These are phyloP conservation scores for Oeneis ivallda DNA, from an alignment of 2,888 invertebrate species.

Conservation along the genomic window DNA sequence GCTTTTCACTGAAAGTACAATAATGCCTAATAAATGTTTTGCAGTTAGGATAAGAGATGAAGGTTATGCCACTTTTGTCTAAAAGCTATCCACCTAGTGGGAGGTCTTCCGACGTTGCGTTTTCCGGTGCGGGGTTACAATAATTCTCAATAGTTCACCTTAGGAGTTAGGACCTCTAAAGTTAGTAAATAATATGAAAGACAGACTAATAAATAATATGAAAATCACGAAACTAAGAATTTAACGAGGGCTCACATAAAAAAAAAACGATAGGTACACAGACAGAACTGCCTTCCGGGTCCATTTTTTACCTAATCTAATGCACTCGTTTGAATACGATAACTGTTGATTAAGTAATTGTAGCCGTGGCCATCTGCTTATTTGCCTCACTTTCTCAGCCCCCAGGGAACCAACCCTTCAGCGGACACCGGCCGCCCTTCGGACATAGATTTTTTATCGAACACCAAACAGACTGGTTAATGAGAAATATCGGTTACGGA, in stretches of 20 bases:
- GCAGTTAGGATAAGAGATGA: too few relatives aligned
- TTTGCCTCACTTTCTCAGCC: slow-evolving; percentile 59
- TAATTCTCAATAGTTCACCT: too few relatives aligned
- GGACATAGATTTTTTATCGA: slow-evolving; percentile 73
- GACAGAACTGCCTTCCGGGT: background rate
- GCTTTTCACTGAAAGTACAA: too few relatives aligned
- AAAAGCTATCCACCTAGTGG: too few relatives aligned
- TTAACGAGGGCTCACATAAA: background rate
- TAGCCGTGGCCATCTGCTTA: slow-evolving; percentile 73
- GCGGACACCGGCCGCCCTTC: slow-evolving; percentile 61
- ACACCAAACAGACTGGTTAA: slow-evolving; percentile 69
- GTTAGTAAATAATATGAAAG: too few relatives aligned
- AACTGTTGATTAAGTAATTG: slow-evolving; percentile 77
- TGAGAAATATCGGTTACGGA: slow-evolving; percentile 80
- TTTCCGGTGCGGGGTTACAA: too few relatives aligned
- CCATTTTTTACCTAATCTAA: slow-evolving; percentile 10
- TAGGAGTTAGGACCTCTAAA: too few relatives aligned
- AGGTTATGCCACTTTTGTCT: too few relatives aligned
- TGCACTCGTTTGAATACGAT: slow-evolving; percentile 67
- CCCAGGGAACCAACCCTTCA: slow-evolving; percentile 53
- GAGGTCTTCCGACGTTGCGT: too few relatives aligned
- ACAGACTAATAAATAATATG: too few relatives aligned
- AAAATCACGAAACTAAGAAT: background rate
- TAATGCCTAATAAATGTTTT: too few relatives aligned
- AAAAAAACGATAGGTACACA: slow-evolving; percentile 4